phyloP scores from a whole-genome alignment of 1,140 invertebrate species.

The Melipona quadrifasciata region DNA sequence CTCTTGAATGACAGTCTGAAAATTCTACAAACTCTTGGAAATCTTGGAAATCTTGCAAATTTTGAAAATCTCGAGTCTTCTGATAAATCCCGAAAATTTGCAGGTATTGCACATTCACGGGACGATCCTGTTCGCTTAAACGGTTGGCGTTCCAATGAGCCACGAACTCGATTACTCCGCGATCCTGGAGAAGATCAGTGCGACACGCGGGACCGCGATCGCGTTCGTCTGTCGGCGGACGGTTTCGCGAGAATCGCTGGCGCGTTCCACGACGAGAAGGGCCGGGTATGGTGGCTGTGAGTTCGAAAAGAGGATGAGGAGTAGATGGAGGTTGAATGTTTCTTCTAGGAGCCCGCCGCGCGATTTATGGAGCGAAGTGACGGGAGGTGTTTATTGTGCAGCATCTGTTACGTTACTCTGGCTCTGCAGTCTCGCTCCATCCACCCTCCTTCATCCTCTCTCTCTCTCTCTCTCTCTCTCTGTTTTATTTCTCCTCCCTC shows the following conservation, averaged over 20 bases:
- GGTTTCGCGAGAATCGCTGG: conserved; percentile 33
- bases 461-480: conserved; percentile 34
- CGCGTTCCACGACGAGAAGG: conserved; percentile 50
- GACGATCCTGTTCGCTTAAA: neutral
- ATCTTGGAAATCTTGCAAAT: too few species aligned
- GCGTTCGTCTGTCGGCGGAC: conserved; percentile 49
- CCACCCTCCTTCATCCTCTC: conserved; percentile 49
- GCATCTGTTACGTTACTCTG: conserved; percentile 80
- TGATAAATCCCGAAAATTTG: too few species aligned
- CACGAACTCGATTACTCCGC: conserved; percentile 7
- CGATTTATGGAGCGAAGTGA: conserved; percentile 82
- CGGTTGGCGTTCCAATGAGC: neutral
- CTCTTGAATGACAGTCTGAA: too few species aligned
- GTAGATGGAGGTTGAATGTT: conserved; percentile 77
- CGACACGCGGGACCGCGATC: conserved; percentile 7
- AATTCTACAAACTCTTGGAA: too few species aligned
- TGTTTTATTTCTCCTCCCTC: neutral
- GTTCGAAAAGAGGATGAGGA: conserved; percentile 69
- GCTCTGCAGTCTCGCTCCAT: conserved; percentile 65
- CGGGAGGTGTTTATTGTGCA: conserved; percentile 82
- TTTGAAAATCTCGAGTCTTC: too few species aligned
- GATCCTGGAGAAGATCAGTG: neutral
- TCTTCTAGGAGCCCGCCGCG: conserved; percentile 78
- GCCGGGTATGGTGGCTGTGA: conserved; percentile 54
- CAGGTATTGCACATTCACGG: neutral